Evolutionary conservation across 2,113 vertebrate species (phyloP), one percentile per base, ranked within the genome.

Genomic region (Heliornis fulica): DNA sequence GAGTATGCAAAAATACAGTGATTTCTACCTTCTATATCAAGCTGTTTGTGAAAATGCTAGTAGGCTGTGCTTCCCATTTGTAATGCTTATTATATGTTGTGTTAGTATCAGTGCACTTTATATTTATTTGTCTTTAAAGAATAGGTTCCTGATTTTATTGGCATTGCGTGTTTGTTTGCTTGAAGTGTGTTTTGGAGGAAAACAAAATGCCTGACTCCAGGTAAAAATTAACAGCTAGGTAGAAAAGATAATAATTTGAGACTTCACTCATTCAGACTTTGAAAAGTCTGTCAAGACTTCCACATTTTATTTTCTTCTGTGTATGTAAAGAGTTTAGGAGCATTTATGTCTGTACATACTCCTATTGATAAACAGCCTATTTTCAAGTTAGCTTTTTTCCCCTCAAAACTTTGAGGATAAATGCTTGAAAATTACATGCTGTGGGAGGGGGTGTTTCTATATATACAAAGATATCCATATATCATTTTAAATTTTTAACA

Each of bases 1-100:
- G 96, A 98, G 98, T 98, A 96, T 91, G 86, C 51, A 31, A n/a
- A 92, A 88, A 41, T 43, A 34, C 2, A 5, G 31, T 82, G 57
- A 10, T 34, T 92, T 76, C 46, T 90, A 34, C 38, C 40, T 87
- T 91, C 87, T 57, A 3, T 81, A 22, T 65, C 29, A 61, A 81
- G 28, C 29, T 91, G 1, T 76, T 9, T 36, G 21, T 83, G 36
- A 71, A 89, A 82, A 45, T 50, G n/a, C 31, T 48, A 17, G 3
- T 54, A 15, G 23, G 28, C 23, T 89, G 32, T 1, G 43, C 59
- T 68, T 61, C 13, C 61, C 45, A n/a, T 64, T 82, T 48, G 2
- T 63, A 3, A 17, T 43, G 38, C 75, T 83, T 60, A 25, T 57
- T 90, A 4, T 63, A 6, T 51, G 16, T 51, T 83, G n/a, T 50